Percentiles rank a stretch among this genome's conserved stretches.
These are phyloP conservation scores for Aldrovandia affinis DNA, from an alignment of 2,797 vertebrate genomes.

Conservation along the genomic window DNA sequence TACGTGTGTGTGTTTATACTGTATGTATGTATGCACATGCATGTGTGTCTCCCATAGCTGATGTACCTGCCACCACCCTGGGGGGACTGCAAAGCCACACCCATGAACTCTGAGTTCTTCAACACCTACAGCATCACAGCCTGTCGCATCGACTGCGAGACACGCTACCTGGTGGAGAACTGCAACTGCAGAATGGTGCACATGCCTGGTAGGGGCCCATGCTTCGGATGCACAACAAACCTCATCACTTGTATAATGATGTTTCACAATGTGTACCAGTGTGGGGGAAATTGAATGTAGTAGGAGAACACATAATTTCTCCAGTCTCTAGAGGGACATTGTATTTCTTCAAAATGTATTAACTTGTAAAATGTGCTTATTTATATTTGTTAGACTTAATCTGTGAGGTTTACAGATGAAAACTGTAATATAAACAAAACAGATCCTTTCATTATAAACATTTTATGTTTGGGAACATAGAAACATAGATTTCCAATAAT, in stretches of 20 bases:
- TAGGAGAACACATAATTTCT: neutral
- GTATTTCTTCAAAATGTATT: neutral
- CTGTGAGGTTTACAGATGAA: neutral
- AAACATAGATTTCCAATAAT: no score
- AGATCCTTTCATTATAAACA: no score
- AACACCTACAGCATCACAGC: constrained; percentile 95
- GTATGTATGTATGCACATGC: constrained; percentile 9
- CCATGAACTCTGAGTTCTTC: constrained; percentile 94
- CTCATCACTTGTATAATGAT: no score
- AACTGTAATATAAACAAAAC: no score
- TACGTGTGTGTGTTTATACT: no score
- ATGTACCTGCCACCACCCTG: constrained; percentile 95
- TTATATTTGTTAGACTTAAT: neutral
- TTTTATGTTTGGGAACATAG: no score
- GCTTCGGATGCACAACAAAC: no score
- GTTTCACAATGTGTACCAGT: no score
- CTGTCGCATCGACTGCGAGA: constrained; percentile 97
- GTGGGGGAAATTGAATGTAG: no score
- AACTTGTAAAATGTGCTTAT: neutral
- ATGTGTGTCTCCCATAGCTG: constrained; percentile 71
- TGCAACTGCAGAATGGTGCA: constrained; percentile 99
- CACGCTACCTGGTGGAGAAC: constrained; percentile 97
- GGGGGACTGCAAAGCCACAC: constrained; percentile 91
- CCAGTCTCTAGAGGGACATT: neutral
- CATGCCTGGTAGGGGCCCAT: constrained; percentile 99